These are phyloP conservation scores for Periparus ater DNA, from an alignment of 2,797 vertebrate species.

Conservation along the genomic window DNA sequence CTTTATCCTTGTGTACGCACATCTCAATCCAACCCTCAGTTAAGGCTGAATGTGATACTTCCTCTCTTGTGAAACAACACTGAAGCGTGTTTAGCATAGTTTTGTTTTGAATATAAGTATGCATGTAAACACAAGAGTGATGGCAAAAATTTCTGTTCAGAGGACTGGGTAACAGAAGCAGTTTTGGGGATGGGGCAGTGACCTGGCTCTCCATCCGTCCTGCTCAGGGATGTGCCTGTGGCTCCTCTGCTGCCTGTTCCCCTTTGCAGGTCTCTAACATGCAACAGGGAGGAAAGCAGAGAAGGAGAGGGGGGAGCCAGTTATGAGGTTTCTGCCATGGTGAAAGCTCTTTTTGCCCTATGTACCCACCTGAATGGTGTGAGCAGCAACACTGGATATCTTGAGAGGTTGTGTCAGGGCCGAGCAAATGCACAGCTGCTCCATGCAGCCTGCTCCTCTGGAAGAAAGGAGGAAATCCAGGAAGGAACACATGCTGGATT, in stretches of 20 bases:
- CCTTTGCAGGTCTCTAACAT: background rate
- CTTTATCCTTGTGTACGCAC: background rate
- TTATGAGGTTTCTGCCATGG: background rate
- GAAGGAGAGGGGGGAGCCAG: background rate
- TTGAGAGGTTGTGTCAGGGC: background rate
- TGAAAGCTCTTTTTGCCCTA: rapidly evolving
- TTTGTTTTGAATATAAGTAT: background rate
- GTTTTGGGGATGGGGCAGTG: background rate
- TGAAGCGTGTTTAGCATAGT: background rate
- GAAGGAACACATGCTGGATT: background rate
- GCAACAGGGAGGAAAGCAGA: background rate
- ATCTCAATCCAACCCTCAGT: background rate
- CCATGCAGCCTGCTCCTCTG: background rate
- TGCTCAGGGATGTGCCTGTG: background rate
- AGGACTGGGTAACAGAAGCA: background rate
- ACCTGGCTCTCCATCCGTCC: background rate
- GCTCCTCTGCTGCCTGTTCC: background rate
- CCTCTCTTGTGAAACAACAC: background rate
- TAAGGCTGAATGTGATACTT: background rate
- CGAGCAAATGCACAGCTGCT: background rate
- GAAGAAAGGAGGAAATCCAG: background rate
- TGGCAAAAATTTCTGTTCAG: background rate
- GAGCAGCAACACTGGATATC: background rate
- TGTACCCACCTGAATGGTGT: rapidly evolving
- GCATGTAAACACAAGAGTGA: background rate